These are phyloP conservation scores for Unio delphinus DNA, from an alignment of 2,888 invertebrate species.

Conservation along the genomic window DNA sequence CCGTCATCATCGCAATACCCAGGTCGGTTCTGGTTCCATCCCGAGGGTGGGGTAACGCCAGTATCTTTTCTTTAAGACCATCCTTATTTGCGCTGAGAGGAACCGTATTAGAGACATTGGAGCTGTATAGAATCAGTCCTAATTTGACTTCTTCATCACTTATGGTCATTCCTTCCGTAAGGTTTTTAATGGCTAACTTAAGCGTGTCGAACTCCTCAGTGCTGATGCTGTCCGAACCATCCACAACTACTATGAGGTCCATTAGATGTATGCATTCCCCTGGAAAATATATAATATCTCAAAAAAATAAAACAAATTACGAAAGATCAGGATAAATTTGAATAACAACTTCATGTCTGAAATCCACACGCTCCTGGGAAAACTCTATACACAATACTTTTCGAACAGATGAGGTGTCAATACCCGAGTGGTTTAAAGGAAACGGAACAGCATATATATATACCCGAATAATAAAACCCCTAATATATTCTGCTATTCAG, in stretches of 20 bases:
- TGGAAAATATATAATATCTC: too few relatives aligned
- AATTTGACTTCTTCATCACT: slow-evolving; percentile 24
- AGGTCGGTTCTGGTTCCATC: slow-evolving; percentile 31
- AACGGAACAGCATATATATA: too few relatives aligned
- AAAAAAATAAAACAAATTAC: too few relatives aligned
- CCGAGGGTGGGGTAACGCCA: slow-evolving; percentile 21
- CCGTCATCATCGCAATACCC: slow-evolving; percentile 23
- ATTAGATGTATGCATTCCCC: slow-evolving; percentile 15
- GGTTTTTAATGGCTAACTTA: slow-evolving; percentile 16
- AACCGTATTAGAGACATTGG: slow-evolving; percentile 16
- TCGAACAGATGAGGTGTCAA: too few relatives aligned
- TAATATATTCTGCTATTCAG: too few relatives aligned
- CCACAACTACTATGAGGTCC: slow-evolving; percentile 28
- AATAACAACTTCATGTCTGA: too few relatives aligned
- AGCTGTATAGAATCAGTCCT: slow-evolving; percentile 28
- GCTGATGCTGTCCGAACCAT: slow-evolving; percentile 33
- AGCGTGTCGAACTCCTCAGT: slow-evolving; percentile 21
- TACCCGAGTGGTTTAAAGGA: too few relatives aligned
- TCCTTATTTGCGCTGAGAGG: slow-evolving; percentile 18
- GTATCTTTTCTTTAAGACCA: slow-evolving; percentile 11
- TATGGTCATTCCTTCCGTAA: slow-evolving; percentile 17
- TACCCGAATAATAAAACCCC: too few relatives aligned
- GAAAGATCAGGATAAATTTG: too few relatives aligned
- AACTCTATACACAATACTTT: too few relatives aligned
- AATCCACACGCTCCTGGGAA: too few relatives aligned